Evolutionary conservation across 1,140 invertebrate species (phyloP).

Genomic region (Zaprionus tsacasi): DNA sequence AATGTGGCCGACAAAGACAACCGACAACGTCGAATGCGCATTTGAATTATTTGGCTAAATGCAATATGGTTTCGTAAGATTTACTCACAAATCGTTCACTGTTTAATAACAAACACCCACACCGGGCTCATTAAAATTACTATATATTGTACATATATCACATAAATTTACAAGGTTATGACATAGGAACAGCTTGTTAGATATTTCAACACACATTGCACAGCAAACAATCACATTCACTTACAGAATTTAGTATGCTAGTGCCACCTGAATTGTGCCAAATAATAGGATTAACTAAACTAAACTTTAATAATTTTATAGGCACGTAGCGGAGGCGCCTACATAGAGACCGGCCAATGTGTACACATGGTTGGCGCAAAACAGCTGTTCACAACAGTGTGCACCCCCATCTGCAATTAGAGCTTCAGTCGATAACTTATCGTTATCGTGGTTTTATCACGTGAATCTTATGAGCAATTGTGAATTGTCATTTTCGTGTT

Average conservation of each 20-base stretch:
- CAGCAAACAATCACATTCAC: constrained; percentile 3
- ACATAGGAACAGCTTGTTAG: neutral
- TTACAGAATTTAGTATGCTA: constrained; percentile 44
- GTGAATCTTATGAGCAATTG: constrained; percentile 59
- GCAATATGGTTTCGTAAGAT: constrained; percentile 19
- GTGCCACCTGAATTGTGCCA: constrained; percentile 28
- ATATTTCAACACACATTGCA: neutral
- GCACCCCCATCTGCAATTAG: constrained; percentile 3
- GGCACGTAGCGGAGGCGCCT: constrained; percentile 46
- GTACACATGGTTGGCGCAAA: constrained; percentile 25
- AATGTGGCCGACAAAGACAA: neutral
- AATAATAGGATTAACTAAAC: constrained; percentile 55
- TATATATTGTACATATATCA: constrained; percentile 9
- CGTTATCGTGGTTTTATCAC: constrained; percentile 54
- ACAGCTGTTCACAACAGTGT: constrained; percentile 34
- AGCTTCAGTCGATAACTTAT: constrained; percentile 40
- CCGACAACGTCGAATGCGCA: neutral
- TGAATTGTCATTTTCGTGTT: constrained; percentile 68
- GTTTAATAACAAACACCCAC: constrained; percentile 46
- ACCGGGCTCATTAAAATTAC: constrained; percentile 8
- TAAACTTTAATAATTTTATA: constrained; percentile 49
- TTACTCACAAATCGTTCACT: neutral
- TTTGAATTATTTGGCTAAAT: neutral
- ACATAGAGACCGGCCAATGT: constrained; percentile 41
- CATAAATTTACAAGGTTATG: constrained; percentile 11